Conservation (phyloP, 2,113 vertebrate genomes). For the Entomyzon cyanotis region DNA sequence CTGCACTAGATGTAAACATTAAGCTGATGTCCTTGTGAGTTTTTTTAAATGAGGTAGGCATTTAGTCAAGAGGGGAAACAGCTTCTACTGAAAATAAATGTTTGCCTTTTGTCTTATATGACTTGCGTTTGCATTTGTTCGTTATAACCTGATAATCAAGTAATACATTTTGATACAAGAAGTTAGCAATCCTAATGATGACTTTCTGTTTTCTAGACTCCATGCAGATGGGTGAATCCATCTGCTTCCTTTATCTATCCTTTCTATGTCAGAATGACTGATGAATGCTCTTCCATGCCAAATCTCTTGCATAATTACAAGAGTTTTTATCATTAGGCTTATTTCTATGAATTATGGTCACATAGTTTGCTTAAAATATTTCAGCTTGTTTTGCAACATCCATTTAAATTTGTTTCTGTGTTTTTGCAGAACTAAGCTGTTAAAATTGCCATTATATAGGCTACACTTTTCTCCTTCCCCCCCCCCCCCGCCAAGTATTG, state of each 20-base stretch:
- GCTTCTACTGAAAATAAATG: background rate
- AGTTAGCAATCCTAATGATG: background rate
- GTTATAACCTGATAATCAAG: background rate
- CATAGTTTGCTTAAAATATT: background rate
- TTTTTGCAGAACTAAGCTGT: background rate
- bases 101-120: background rate
- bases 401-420: background rate
- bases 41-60: background rate
- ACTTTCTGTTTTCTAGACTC: background rate
- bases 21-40: background rate
- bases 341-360: background rate
- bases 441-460: background rate
- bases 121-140: background rate
- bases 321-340: background rate
- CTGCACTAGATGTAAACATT: background rate
- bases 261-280: background rate
- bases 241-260: background rate
- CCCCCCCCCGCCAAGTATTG: rapidly evolving
- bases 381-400: background rate
- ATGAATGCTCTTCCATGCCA: background rate
- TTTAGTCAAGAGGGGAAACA: background rate
- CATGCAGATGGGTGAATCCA: background rate
- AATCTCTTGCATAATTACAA: background rate
- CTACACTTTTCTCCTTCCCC: background rate
- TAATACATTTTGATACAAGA: background rate